phyloP scores from a whole-genome alignment of 2,113 vertebrate genomes.

The Ceratotherium simum region DNA sequence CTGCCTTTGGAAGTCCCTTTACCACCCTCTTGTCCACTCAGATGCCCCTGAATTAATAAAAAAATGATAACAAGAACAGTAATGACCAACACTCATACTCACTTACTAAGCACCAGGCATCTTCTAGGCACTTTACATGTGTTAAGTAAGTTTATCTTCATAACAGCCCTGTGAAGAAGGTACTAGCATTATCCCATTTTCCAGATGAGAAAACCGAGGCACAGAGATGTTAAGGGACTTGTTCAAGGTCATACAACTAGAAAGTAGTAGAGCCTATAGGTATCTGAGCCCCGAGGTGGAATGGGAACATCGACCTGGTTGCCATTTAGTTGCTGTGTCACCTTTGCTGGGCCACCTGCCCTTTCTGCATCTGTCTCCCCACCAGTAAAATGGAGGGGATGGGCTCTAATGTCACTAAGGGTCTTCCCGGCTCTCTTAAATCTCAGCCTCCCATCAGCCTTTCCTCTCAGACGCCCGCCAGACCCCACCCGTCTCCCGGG shows the following conservation, averaged over 20 bases:
- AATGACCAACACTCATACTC: neutral
- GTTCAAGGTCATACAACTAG: neutral
- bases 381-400: no score
- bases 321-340: neutral
- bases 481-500: neutral
- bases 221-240: neutral
- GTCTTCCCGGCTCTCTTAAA: neutral
- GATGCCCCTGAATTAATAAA: neutral
- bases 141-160: neutral
- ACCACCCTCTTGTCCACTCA: neutral
- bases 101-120: neutral
- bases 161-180: neutral
- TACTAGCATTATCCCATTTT: neutral
- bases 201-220: neutral
- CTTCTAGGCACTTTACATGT: neutral
- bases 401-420: neutral
- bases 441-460: neutral
- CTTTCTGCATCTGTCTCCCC: neutral
- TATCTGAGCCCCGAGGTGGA: neutral
- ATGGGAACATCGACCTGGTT: neutral
- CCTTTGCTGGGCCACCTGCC: neutral
- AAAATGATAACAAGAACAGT: neutral
- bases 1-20: neutral
- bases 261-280: neutral
- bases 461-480: neutral